A percentile compares a stretch with the other conserved stretches of the same genome.
phyloP scores from a whole-genome alignment of 2,797 vertebrate species.

The Telmatherina bonti region DNA sequence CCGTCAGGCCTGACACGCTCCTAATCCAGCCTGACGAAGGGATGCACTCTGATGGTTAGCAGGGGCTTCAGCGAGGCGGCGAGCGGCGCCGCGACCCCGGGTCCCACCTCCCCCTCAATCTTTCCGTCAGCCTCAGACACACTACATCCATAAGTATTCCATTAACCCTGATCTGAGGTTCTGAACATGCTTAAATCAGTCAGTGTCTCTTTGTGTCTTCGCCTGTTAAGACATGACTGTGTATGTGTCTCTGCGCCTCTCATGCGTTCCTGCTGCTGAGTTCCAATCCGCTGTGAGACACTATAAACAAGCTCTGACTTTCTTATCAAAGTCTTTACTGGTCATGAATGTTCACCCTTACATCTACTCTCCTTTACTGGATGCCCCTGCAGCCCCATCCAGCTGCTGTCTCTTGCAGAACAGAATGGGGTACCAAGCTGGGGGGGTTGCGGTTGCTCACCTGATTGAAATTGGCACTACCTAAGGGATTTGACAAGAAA shows the following conservation, averaged over 20 bases:
- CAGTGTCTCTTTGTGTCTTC: conserved; percentile 37
- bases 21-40: conserved; percentile 77
- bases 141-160: conserved; percentile 80
- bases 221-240: conserved; percentile 36
- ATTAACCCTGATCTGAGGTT: conserved; percentile 79
- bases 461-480: conserved; percentile 41
- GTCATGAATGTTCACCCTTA: conserved; percentile 10
- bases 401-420: conserved; percentile 40
- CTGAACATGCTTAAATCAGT: conserved; percentile 63
- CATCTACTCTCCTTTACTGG: conserved; percentile 26
- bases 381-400: conserved; percentile 38
- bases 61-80: conserved; percentile 59
- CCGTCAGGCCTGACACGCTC: conserved; percentile 69
- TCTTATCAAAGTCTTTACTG: conserved; percentile 39
- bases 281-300: conserved; percentile 50
- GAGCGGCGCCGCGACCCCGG: conserved; percentile 49
- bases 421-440: conserved; percentile 28
- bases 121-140: conserved; percentile 59
- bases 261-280: conserved; percentile 47
- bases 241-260: conserved; percentile 7
- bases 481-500: conserved; percentile 33
- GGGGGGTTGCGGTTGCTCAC: conserved; percentile 31
- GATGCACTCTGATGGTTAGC: conserved; percentile 72
- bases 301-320: conserved; percentile 55
- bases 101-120: conserved; percentile 72